A percentile compares a stretch with the other conserved stretches of the same genome.
These are phyloP conservation scores for Rhabdornis inornatus DNA, from an alignment of 2,113 vertebrate genomes.

Conservation along the genomic window DNA sequence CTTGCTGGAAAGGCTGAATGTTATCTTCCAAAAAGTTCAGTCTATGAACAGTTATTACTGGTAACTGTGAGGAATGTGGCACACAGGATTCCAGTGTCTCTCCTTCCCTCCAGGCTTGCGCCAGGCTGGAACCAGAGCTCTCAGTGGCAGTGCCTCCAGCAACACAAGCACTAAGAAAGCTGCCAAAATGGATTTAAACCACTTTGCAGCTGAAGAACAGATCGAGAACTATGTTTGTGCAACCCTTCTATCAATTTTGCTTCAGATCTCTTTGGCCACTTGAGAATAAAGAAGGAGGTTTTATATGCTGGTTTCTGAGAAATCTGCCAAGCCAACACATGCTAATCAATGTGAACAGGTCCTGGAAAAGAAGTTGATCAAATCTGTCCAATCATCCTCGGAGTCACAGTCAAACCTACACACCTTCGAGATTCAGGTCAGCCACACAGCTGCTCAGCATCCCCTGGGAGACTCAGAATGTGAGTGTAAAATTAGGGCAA, in stretches of 20 bases:
- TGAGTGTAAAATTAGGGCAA: conserved; percentile 52
- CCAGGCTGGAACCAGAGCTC: background rate
- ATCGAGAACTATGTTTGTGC: background rate
- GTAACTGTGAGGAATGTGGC: background rate
- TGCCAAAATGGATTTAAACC: background rate
- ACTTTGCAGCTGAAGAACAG: background rate
- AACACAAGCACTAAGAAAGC: background rate
- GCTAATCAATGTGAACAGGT: background rate
- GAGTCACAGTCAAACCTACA: background rate
- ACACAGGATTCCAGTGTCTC: background rate
- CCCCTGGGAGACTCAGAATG: background rate
- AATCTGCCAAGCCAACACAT: background rate
- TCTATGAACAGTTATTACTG: background rate
- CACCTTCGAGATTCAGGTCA: conserved; percentile 35
- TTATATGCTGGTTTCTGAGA: background rate
- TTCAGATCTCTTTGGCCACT: background rate
- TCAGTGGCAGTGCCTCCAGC: background rate
- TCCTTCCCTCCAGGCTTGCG: background rate
- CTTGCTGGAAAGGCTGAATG: background rate
- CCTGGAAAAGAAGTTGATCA: background rate
- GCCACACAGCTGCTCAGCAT: conserved; percentile 18
- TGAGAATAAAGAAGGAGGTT: background rate
- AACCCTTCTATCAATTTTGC: background rate
- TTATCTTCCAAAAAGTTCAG: background rate
- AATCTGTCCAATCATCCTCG: background rate